phyloP scores from a whole-genome alignment of 2,888 invertebrate species.

The Xiphydria camelus region DNA sequence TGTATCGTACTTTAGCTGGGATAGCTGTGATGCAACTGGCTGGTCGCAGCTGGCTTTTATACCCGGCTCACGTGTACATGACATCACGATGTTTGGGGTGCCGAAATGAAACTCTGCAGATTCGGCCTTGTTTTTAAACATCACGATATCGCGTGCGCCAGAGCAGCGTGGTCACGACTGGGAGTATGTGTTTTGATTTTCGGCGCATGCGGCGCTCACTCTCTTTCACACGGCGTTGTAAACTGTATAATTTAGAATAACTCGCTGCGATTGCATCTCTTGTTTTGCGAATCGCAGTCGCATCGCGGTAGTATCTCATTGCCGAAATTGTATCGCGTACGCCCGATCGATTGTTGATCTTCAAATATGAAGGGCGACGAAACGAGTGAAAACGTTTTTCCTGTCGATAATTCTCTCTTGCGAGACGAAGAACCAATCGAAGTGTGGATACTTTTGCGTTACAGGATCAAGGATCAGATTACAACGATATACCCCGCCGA shows the following conservation, averaged over 20 bases:
- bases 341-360: too few relatives aligned
- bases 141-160: background rate
- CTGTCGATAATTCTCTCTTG: too few relatives aligned
- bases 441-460: conserved; percentile 3
- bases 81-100: background rate
- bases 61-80: background rate
- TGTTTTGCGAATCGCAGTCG: conserved; percentile 3
- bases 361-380: too few relatives aligned
- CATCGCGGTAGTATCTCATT: background rate
- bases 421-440: too few relatives aligned
- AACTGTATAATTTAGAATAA: background rate
- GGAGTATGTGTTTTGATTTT: background rate
- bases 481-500: conserved; percentile 92
- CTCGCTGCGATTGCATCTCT: background rate
- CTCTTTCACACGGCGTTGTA: background rate
- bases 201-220: background rate
- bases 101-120: conserved; percentile 14
- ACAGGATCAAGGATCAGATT: conserved; percentile 62
- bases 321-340: too few relatives aligned
- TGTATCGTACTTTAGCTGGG: too few relatives aligned
- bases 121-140: conserved; percentile 14
- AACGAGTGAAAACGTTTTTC: too few relatives aligned
- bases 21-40: background rate
- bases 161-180: background rate
- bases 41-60: background rate